Evolutionary conservation across 2,797 vertebrate species (phyloP).

Genomic region (Alcedo quadribrachys): DNA sequence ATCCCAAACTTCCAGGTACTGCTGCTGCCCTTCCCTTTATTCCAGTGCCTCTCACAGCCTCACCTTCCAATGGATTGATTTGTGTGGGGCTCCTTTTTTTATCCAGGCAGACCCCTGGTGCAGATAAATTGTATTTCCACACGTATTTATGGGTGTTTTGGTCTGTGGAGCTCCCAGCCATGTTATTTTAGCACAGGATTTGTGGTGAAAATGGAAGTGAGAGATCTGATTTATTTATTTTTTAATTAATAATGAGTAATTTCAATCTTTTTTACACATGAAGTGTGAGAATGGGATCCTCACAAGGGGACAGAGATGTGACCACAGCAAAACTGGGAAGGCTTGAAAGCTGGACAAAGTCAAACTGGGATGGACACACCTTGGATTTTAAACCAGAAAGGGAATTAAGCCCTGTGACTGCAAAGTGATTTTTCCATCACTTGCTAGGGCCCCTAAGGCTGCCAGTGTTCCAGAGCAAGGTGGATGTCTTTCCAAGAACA

Average conservation of each 20-base stretch:
- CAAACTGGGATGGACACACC: background rate
- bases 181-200: background rate
- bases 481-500: background rate
- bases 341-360: background rate
- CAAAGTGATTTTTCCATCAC: constrained; percentile 17
- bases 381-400: background rate
- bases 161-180: background rate
- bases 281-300: background rate
- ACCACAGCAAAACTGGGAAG: background rate
- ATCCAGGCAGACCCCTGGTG: background rate
- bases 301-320: background rate
- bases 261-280: background rate
- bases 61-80: background rate
- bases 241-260: background rate
- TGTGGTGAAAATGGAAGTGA: background rate
- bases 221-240: background rate
- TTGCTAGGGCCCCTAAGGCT: background rate
- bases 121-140: background rate
- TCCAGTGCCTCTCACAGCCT: background rate
- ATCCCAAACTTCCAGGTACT: constrained; percentile 86
- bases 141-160: background rate
- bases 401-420: constrained; percentile 5
- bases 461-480: background rate
- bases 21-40: background rate
- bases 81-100: background rate